Base-by-base conservation (phyloP, 1,140 invertebrate species). In the Bombus sibiricus region DNA sequence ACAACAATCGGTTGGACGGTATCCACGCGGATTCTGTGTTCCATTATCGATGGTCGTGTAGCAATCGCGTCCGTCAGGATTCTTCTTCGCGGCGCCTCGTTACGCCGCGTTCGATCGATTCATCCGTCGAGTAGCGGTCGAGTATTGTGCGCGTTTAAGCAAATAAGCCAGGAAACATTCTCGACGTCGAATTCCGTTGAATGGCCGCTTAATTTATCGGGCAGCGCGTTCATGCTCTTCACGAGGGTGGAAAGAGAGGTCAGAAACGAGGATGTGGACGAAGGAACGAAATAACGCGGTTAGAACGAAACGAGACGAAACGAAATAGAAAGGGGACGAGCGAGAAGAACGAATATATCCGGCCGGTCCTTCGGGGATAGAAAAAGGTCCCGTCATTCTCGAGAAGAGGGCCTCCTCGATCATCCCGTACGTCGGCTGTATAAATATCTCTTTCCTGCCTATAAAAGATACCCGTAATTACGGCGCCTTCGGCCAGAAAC, bases 391-490 rank as follows among this genome's bases (percentile, higher is more conserved):
- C 92, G 92, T 94, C 93, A 94, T 93, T 71, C 81, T 89, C 77
- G 88, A 79, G 78, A 88, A 92, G 91, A 87, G 90, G 87, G 90
- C 93, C 93, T 93, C 92, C 92, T 94, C 92, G 93, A 95, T 95
- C 94, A 94, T 94, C 91, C 90, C 87, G 89, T 90, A 91, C 92
- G 92, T 94, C 93, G 92, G 92, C 93, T 95, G 94, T 93, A 93
- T 94, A 95, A 95, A 95, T 94, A 95, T 94, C 93, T 91, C 90
- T 88, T 93, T 93, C 91, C 92, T 92, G 92, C 88, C 90, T 91
- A 93, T 94, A 93, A 92, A 91, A 94, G 93, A 93, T 94, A 93
- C 91, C 91, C 90, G 91, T 93, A 93, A 94, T 94, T 94, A 94
- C 92, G 88, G 89, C 91, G 91, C 92, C 91, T 93, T 92, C 90